Percentiles rank a stretch among this genome's conserved stretches.
Evolutionary conservation across 64 coral and sea anemone genomes (phyloP).

Genomic region (Montipora efflorescens): DNA sequence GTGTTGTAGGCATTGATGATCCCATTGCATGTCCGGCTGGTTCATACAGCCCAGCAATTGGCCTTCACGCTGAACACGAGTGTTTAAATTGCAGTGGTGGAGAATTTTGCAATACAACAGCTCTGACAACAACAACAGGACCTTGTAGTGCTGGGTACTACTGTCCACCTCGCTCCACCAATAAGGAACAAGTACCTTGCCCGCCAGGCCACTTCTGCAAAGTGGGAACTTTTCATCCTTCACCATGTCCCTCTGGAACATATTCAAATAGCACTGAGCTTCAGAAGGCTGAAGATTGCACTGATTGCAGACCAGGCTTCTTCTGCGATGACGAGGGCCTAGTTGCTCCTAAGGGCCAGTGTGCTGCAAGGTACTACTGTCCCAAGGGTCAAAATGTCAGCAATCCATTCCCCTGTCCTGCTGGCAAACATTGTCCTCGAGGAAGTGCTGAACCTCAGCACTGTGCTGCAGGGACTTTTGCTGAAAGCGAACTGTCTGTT

Average conservation of each 20-base stretch:
- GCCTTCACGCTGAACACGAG: constrained; percentile 62
- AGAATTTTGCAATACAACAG: constrained; percentile 94
- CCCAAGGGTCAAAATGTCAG: constrained; percentile 80
- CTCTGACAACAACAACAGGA: constrained; percentile 84
- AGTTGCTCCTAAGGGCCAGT: constrained; percentile 80
- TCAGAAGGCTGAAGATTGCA: constrained; percentile 69
- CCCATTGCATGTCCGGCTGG: constrained; percentile 88
- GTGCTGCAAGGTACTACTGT: constrained; percentile 84
- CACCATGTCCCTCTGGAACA: constrained; percentile 81
- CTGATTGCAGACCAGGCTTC: constrained; percentile 71
- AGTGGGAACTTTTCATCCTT: constrained; percentile 75
- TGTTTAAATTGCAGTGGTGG: constrained; percentile 96
- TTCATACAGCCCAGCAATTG: constrained; percentile 65
- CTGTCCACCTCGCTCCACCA: constrained; percentile 78
- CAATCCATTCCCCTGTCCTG: constrained; percentile 62
- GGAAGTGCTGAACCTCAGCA: constrained; percentile 66
- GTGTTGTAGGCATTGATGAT: constrained; percentile 71
- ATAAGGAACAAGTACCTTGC: constrained; percentile 72
- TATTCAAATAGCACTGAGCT: constrained; percentile 84
- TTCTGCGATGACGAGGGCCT: constrained; percentile 90
- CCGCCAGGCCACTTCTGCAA: constrained; percentile 82
- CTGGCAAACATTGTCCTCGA: constrained; percentile 77
- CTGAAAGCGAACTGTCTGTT: constrained; percentile 64
- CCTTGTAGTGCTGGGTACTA: constrained; percentile 83
- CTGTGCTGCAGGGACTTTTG: constrained; percentile 73